These are phyloP conservation scores for Furcula furcula DNA, from an alignment of 2,888 invertebrate genomes.

Conservation along the genomic window DNA sequence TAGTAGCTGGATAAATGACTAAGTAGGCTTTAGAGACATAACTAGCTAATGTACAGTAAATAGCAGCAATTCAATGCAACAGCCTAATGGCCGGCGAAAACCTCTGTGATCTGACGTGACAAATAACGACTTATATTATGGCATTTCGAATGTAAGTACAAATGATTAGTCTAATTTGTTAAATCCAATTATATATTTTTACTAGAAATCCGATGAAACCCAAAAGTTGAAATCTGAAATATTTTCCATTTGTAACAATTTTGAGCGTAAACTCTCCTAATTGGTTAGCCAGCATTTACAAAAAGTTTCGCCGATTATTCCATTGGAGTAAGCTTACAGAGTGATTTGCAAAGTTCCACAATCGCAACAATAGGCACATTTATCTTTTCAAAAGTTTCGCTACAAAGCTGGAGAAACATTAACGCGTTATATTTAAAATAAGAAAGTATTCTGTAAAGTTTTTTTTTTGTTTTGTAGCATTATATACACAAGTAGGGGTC, in stretches of 20 bases:
- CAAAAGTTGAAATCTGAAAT: too few species aligned
- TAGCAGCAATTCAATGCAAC: too few species aligned
- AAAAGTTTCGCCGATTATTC: constrained; percentile 34
- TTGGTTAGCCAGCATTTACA: constrained; percentile 29
- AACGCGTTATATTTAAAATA: constrained; percentile 30
- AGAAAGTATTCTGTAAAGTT: constrained; percentile 17
- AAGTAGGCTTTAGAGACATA: too few species aligned
- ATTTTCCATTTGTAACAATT: constrained; percentile 17
- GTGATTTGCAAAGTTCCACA: constrained; percentile 42
- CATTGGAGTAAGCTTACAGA: constrained; percentile 35
- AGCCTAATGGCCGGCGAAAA: too few species aligned
- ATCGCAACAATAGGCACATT: constrained; percentile 42
- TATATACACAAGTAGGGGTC: constrained; percentile 17
- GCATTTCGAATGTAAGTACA: too few species aligned
- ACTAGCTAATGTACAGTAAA: too few species aligned
- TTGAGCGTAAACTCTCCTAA: constrained; percentile 29
- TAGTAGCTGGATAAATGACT: too few species aligned
- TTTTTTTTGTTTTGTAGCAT: constrained; percentile 20
- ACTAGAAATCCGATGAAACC: too few species aligned
- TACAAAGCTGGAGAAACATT: constrained; percentile 31
- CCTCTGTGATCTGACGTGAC: too few species aligned
- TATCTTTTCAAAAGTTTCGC: constrained; percentile 37
- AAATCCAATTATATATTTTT: too few species aligned
- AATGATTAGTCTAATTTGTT: too few species aligned
- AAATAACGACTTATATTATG: too few species aligned